These are phyloP conservation scores for Betta splendens DNA, from an alignment of 2,797 vertebrate species.

Conservation along the genomic window DNA sequence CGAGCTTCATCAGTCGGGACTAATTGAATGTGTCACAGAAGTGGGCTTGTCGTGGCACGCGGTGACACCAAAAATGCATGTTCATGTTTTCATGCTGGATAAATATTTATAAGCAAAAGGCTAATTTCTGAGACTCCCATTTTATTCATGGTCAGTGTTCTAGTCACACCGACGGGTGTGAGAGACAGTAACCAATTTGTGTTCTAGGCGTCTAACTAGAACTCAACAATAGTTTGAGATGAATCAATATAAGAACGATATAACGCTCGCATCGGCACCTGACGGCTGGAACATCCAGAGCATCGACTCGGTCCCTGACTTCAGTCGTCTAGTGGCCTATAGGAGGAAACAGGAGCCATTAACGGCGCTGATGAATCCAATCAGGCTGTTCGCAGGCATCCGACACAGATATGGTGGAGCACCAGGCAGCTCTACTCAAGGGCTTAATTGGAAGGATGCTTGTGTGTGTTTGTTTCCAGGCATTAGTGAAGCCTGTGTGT, in stretches of 20 bases:
- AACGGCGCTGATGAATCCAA: conserved; percentile 79
- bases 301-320: conserved; percentile 59
- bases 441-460: conserved; percentile 81
- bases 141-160: too few species aligned
- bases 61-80: neutral
- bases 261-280: conserved; percentile 40
- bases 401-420: conserved; percentile 71
- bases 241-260: conserved; percentile 43
- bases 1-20: neutral
- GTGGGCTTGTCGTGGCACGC: neutral
- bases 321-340: conserved; percentile 52
- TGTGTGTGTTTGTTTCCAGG: conserved; percentile 79
- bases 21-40: neutral
- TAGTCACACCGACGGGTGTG: too few species aligned
- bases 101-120: neutral
- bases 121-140: too few species aligned
- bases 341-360: conserved; percentile 70
- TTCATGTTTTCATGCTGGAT: neutral
- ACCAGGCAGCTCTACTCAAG: conserved; percentile 76
- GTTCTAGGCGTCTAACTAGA: too few species aligned
- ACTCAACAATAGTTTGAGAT: too few species aligned
- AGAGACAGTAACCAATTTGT: too few species aligned
- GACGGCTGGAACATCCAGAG: conserved; percentile 32
- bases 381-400: conserved; percentile 76
- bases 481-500: conserved; percentile 78